These are phyloP conservation scores for Scaptomyza tumidula DNA, from an alignment of 2,888 invertebrate genomes.

Conservation along the genomic window DNA sequence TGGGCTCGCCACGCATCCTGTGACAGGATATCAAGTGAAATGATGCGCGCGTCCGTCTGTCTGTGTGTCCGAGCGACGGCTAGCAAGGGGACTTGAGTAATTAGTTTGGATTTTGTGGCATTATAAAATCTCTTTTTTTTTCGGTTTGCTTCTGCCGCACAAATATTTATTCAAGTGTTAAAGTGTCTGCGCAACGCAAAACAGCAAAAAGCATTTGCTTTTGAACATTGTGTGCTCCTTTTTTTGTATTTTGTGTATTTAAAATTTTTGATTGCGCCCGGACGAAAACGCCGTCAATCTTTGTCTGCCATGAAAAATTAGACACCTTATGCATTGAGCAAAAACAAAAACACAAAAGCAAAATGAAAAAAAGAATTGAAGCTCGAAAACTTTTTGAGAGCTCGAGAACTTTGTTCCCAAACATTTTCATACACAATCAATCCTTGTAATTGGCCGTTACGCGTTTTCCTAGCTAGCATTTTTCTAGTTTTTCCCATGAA, in stretches of 20 bases:
- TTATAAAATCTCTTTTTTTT: constrained; percentile 69
- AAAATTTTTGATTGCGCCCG: constrained; percentile 72
- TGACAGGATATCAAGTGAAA: constrained; percentile 81
- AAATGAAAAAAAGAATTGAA: not conserved
- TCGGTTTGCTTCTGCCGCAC: constrained; percentile 50
- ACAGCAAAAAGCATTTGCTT: constrained; percentile 54
- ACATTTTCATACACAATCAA: constrained; percentile 83
- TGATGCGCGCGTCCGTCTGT: constrained; percentile 67
- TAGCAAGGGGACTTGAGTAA: constrained; percentile 70
- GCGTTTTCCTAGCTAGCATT: constrained; percentile 64
- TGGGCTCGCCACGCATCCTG: constrained; percentile 55
- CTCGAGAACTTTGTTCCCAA: constrained; percentile 59
- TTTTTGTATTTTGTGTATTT: constrained; percentile 48
- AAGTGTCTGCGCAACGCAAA: constrained; percentile 70
- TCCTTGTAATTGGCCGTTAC: constrained; percentile 83
- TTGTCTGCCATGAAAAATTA: constrained; percentile 79
- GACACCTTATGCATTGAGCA: constrained; percentile 78
- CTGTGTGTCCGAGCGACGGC: constrained; percentile 57
- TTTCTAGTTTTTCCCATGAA: constrained; percentile 80
- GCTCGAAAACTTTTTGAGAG: constrained; percentile 47
- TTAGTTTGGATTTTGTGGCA: constrained; percentile 82
- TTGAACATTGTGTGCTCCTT: constrained; percentile 32
- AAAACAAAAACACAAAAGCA: constrained; percentile 30
- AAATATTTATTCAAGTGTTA: constrained; percentile 83
- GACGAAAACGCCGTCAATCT: constrained; percentile 74